Base-by-base conservation (phyloP, 64 coral and sea anemone genomes). In the Pachyseris speciosa region DNA sequence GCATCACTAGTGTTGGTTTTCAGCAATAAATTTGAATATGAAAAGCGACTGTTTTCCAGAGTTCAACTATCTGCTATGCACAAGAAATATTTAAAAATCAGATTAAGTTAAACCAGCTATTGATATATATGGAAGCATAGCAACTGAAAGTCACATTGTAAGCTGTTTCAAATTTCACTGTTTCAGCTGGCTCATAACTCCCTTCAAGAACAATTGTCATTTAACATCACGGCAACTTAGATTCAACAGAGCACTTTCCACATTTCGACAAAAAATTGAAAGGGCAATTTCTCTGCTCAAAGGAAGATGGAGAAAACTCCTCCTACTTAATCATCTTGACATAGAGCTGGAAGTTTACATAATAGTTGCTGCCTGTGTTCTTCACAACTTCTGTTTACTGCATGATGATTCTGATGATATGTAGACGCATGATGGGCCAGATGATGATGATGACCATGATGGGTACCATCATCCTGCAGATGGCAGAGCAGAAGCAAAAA, bases 111-210 rank as follows among this genome's bases (percentile, higher is more conserved):
- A n/a, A n/a, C n/a, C n/a, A n/a, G n/a, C n/a, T 45, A 6, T 45
- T 45, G 43, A 45, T 45, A 45, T 11, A 45, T 45, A 11, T 45
- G 11, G 43, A 45, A 45, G 11, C 5, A 4, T 45, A 6, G 43
- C 43, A 45, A 11, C 4, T 11, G 11, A 45, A 45, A 6, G 43
- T 11, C 4, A 11, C 11, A 45, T 6, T 45, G 43, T 45, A 45
- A n/a, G n/a, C 11, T 45, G 43, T 6, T 45, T 45, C 11, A 45
- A 45, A 6, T 45, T 43, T n/a, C n/a, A n/a, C n/a, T 81, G 53
- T 90, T 78, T 90, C 36, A 90, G 87, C 17, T 90, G 87, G 87
- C 61, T 90, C 11, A 80, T 90, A 30, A 80, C 74, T 51, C 74
- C 87, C 16, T 90, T 90, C 37, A 78, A 74, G 60, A 74, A 90